Percentiles rank a stretch among this genome's conserved stretches.
Conservation (phyloP, 2,113 vertebrate genomes). For the Amphiprion percula region DNA sequence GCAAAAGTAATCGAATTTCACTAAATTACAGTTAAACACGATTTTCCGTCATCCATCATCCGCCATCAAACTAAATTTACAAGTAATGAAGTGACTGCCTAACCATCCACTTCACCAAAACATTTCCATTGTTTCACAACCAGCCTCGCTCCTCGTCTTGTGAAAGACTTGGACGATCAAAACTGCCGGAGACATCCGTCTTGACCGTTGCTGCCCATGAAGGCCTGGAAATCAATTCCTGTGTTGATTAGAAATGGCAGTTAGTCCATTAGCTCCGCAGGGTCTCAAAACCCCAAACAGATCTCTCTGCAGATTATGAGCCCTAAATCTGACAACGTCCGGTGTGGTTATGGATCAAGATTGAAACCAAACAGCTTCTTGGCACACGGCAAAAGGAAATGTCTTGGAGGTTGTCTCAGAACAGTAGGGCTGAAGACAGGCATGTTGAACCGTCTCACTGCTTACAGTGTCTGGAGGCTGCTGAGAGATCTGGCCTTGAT, state of each 20-base stretch:
- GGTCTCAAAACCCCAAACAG: conserved; percentile 69
- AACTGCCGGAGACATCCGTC: conserved; percentile 41
- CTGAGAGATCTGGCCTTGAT: conserved; percentile 67
- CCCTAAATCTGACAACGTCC: conserved; percentile 69
- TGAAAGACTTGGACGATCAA: conserved; percentile 36
- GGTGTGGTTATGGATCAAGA: conserved; percentile 69
- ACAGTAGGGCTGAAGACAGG: conserved; percentile 68
- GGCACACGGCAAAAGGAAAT: conserved; percentile 73
- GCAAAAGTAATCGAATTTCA: conserved; percentile 1
- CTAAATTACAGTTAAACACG: conserved; percentile 1
- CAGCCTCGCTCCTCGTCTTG: conserved; percentile 5
- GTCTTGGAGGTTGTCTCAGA: conserved; percentile 53
- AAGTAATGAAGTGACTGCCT: not conserved
- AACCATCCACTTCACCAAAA: not conserved
- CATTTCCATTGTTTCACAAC: conserved; percentile 25
- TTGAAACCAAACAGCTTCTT: conserved; percentile 78
- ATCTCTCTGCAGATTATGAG: conserved; percentile 74
- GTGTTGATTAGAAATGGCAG: conserved; percentile 80
- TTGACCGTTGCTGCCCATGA: conserved; percentile 46
- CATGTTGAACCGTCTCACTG: conserved; percentile 49
- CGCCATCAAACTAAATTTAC: conserved; percentile 8
- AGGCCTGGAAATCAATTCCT: conserved; percentile 57
- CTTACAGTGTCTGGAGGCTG: conserved; percentile 54
- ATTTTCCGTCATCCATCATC: conserved; percentile 31
- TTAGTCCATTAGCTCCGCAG: conserved; percentile 74